phyloP scores from a whole-genome alignment of 2,113 vertebrate genomes.

The Felis catus region DNA sequence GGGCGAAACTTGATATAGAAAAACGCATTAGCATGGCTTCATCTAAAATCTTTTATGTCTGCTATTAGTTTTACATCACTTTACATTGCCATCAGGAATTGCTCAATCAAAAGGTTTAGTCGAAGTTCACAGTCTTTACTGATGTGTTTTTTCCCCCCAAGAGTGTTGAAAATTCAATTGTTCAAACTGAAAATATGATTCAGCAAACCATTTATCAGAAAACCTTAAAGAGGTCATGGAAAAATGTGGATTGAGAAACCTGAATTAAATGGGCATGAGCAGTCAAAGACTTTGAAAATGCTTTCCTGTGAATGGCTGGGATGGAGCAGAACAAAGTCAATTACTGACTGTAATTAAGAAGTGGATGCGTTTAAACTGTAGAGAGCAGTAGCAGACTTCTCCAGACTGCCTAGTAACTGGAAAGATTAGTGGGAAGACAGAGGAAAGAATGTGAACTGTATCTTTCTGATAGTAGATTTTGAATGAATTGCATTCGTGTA shows the following conservation, averaged over 20 bases:
- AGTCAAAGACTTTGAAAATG: conserved; percentile 85
- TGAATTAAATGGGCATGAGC: conserved; percentile 86
- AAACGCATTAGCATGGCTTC: conserved; percentile 54
- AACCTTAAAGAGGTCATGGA: conserved; percentile 84
- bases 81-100: conserved; percentile 82
- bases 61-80: conserved; percentile 82
- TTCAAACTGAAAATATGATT: conserved; percentile 87
- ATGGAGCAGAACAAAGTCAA: conserved; percentile 88
- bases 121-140: conserved; percentile 84
- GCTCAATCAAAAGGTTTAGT: conserved; percentile 82
- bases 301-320: conserved; percentile 85
- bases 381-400: conserved; percentile 99
- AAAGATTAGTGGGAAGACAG: conserved; percentile 85
- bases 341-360: conserved; percentile 91
- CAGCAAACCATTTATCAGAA: conserved; percentile 88
- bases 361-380: conserved; percentile 96
- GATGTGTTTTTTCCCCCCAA: conserved; percentile 80
- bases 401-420: conserved; percentile 87
- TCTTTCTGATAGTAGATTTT: conserved; percentile 81
- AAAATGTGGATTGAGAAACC: conserved; percentile 83
- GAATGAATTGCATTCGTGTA: conserved; percentile 78
- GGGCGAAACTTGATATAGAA: conserved; percentile 34
- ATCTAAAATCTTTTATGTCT: conserved; percentile 69
- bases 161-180: conserved; percentile 85
- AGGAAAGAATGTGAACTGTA: conserved; percentile 82